These are phyloP conservation scores for Drosophila jambulina DNA, from an alignment of 1,140 invertebrate genomes.

Conservation along the genomic window DNA sequence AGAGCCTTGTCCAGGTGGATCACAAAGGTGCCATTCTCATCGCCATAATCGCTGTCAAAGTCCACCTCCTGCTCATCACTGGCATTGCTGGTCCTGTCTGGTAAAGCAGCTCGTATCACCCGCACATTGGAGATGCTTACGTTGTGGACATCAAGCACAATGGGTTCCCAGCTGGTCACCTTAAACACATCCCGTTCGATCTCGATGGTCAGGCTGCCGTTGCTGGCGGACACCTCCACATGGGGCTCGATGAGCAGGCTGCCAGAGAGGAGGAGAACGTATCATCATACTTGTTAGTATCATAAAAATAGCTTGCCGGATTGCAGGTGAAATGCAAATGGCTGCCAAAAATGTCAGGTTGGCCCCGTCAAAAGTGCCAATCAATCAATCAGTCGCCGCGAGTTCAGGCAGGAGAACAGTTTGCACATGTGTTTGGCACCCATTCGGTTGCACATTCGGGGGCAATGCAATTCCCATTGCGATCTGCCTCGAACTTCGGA, in stretches of 20 bases:
- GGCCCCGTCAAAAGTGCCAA: constrained; percentile 70
- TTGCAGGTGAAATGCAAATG: constrained; percentile 49
- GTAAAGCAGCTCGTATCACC: constrained; percentile 47
- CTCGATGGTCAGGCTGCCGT: constrained; percentile 75
- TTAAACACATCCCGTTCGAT: constrained; percentile 71
- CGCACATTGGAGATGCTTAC: constrained; percentile 79
- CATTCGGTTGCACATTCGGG: constrained; percentile 31
- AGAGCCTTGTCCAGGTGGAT: constrained; percentile 53
- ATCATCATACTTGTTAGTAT: constrained; percentile 1
- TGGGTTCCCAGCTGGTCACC: constrained; percentile 69
- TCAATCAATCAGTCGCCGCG: constrained; percentile 61
- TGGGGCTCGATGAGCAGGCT: constrained; percentile 82
- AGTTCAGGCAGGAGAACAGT: constrained; percentile 16
- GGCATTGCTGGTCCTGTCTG: constrained; percentile 1
- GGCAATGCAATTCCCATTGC: constrained; percentile 39
- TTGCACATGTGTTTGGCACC: constrained; percentile 44
- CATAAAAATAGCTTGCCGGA: constrained; percentile 26
- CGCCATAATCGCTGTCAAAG: constrained; percentile 77
- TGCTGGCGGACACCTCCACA: constrained; percentile 61
- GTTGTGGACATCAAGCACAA: constrained; percentile 81
- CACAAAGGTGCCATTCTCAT: constrained; percentile 75
- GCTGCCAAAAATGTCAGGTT: constrained; percentile 67
- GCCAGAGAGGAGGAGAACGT: constrained; percentile 25
- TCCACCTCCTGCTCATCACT: constrained; percentile 74
- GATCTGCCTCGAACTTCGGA: constrained; percentile 32